Base-by-base conservation (phyloP, 2,797 vertebrate genomes). In the Amniataba percoides region DNA sequence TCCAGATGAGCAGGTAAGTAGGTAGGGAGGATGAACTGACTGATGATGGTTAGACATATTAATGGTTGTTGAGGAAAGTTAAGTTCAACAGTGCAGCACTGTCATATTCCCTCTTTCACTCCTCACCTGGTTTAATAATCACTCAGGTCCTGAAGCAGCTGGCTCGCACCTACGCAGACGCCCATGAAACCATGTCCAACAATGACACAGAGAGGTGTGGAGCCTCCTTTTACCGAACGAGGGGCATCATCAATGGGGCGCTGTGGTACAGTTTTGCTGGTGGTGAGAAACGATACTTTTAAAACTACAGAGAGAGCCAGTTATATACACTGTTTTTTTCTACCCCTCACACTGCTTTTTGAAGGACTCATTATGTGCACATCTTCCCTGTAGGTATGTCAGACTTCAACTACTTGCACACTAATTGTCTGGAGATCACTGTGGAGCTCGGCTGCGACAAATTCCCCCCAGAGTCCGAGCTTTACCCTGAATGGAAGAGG, bases 191-290 rank as follows among this genome's bases (percentile, higher is more conserved):
- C 83, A 99, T 99, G 96, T 96, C 97, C 0, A 95, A 98, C 90
- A 95, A 94, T 19, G 96, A 97, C 2, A 97, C 97, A 1, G 92
- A 96, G 4, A 93, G 97, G 69, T 99, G 98, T 8, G 98, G 98
- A 15, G 96, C 97, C 80, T 96, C 95, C 74, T 99, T 99, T 89
- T 95, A 95, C 66, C 94, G 91, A 48, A 95, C 86, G 0, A 95
- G 97, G 31, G 96, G 98, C 82, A 97, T 99, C 93, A 97, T 97
- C 91, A 99, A 99, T 5, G 98, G 98, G 21, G 98, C 98, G 0
- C 89, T 95, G 87, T 99, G 98, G 98, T 99, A 99, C 94, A 99
- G 98, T 91, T 99, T 99, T 89, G 95, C 96, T 36, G 98, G 98
- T 90, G 98, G 98, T 99, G 93, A 94, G 91, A 67, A 36, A 15